Base-by-base conservation (phyloP, 2,797 vertebrate species). In the Spinus pinus region DNA sequence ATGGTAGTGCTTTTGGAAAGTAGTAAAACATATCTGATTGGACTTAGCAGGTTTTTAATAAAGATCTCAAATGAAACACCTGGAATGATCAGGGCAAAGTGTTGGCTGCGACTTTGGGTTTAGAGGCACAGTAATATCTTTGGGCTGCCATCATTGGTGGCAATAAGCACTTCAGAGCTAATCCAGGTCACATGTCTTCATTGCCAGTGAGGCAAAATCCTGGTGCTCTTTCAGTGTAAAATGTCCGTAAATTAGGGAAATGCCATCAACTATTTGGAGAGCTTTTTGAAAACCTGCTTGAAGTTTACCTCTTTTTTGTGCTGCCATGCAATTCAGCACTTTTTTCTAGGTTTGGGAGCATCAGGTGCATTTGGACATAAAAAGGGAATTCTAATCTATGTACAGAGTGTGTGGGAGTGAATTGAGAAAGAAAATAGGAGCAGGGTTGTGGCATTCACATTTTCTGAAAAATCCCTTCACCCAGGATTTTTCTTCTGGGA, bases 241-340 rank as follows among this genome's bases (percentile, higher is more conserved):
- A 57, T 37, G 23, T 20, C 6, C 30, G 14, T 47, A 41, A 54
- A 17, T 70, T 56, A 24, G 0, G 0, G 46, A 58, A 81, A 47
- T 54, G 18, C 7, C 5, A 3, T 6, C 53, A 37, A 31, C 6
- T 41, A 3, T 12, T 6, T 25, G 39, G 20, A 62, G 41, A n/a
- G 24, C 9, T 37, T 56, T 65, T 22, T 20, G 35, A 39, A 70
- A 75, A 25, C 14, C 17, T 39, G 5, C 18, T 33, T 54, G 17
- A 2, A 14, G 6, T 72, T 75, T 65, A 30, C 4, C 7, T 14
- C 10, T 33, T 41, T 8, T 75, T 82, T 51, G 33, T 58, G 33
- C 23, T 41, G 37, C 11, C 5, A 4, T 11, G 14, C 0, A 1
- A 11, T 81, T 81, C 28, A 46, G 24, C 21, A 5, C 4, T 41